Base-by-base conservation (phyloP, 1,140 invertebrate genomes). In the Ditylenchus dipsaci region DNA sequence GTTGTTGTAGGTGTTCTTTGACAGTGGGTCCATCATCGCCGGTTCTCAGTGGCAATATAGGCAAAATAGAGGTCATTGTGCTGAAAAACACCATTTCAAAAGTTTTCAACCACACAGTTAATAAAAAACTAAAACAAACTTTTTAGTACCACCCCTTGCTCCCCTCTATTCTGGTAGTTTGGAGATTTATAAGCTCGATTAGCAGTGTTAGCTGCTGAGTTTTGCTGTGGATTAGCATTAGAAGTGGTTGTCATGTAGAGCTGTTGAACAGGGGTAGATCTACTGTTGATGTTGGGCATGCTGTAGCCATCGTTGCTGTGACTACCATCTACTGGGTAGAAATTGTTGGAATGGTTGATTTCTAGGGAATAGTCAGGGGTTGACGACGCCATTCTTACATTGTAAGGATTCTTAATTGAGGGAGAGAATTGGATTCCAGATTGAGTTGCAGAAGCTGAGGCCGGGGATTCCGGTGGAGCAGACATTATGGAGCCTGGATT, bases 1-100 rank as follows among this genome's bases (percentile, higher is more conserved):
- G 68, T 42, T 69, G 68, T 23, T 69, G 68, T 21, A 69, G 70
- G 42, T 69, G 68, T 11, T 69, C 67, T 56, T 71, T 70, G 13
- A 69, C 68, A 0, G 68, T 69, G 9, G 68, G 68, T 43, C 68
- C 68, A 58, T 69, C 68, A 8, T 68, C 69, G 23, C 43, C 65
- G n/a, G n/a, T 23, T 67, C 53, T 67, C n/a, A 27, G 21, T 19
- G 65, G 26, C 19, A 68, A 21, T 0, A 67, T 38, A 53, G 49
- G 49, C 23, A 53, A 7, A 21, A 53, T 53, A 21, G 3, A 53
- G n/a, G 49, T 21, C 3, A 53, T 21, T 3, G 49, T 3, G 49
- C 49, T 53, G 49, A 53, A 53, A 53, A 21, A 17, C 3, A n/a
- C n/a, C n/a, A n/a, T 45, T 45, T n/a, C 11, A 53, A 53, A 21